These are phyloP conservation scores for Oithona nana DNA, from an alignment of 2,888 invertebrate genomes.

Conservation along the genomic window DNA sequence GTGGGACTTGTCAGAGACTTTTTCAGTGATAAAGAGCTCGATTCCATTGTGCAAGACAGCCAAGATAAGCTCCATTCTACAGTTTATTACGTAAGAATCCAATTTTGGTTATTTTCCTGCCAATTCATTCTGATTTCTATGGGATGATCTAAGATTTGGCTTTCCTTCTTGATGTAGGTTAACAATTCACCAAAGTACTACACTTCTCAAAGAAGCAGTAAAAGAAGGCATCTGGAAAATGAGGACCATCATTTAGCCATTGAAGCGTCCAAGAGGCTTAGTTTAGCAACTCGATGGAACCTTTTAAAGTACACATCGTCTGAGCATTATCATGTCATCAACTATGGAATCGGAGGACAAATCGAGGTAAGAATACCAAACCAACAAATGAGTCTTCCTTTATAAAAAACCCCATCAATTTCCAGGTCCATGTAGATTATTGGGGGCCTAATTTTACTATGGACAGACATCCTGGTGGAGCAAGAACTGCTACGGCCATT, in stretches of 20 bases:
- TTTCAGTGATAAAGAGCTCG: background rate
- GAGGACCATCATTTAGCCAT: background rate
- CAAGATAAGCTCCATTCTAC: background rate
- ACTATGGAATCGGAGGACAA: constrained; percentile 1
- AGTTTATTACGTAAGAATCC: background rate
- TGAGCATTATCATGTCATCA: background rate
- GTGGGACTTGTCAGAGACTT: background rate
- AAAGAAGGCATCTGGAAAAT: background rate
- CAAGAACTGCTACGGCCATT: background rate
- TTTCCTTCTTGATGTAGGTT: background rate
- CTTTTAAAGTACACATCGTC: background rate
- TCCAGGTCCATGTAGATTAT: background rate
- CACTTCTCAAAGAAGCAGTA: background rate
- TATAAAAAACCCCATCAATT: background rate
- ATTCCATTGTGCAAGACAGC: background rate
- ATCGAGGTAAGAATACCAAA: constrained; percentile 1
- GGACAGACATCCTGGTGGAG: background rate
- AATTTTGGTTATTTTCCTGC: background rate
- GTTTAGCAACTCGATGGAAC: background rate
- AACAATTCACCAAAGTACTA: background rate
- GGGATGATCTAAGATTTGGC: background rate
- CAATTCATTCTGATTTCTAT: no score
- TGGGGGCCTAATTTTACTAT: background rate
- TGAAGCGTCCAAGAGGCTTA: background rate
- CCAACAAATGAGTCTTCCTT: no score